These are phyloP conservation scores for Falco punctatus DNA, from an alignment of 2,113 vertebrate species.

Conservation along the genomic window DNA sequence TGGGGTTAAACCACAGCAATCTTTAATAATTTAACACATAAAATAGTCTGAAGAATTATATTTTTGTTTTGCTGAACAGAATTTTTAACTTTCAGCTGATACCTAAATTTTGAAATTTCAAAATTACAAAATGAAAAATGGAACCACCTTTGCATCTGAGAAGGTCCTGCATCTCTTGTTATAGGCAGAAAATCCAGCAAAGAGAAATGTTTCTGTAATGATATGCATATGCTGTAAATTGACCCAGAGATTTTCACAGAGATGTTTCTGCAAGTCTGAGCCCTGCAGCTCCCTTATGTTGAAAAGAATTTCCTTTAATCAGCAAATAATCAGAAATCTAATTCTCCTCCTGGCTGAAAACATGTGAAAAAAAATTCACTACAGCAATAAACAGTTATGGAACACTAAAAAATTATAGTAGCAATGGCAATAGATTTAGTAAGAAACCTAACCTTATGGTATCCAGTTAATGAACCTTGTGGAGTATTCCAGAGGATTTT, in stretches of 20 bases:
- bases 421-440: neutral
- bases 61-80: neutral
- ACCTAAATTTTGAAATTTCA: neutral
- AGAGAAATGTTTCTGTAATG: neutral
- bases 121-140: neutral
- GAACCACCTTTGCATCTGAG: neutral
- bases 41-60: neutral
- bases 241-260: neutral
- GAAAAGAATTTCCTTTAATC: neutral
- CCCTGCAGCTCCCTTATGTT: neutral
- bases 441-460: neutral
- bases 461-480: neutral
- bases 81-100: neutral
- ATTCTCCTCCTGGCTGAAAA: neutral
- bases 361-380: neutral
- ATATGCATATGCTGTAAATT: neutral
- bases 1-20: neutral
- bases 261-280: neutral
- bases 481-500: neutral
- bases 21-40: neutral
- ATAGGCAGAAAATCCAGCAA: neutral
- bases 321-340: neutral
- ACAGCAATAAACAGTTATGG: neutral
- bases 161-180: neutral
- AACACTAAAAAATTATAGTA: neutral